These are phyloP conservation scores for Hemicordylus capensis DNA, from an alignment of 2,113 vertebrate genomes.

Conservation along the genomic window DNA sequence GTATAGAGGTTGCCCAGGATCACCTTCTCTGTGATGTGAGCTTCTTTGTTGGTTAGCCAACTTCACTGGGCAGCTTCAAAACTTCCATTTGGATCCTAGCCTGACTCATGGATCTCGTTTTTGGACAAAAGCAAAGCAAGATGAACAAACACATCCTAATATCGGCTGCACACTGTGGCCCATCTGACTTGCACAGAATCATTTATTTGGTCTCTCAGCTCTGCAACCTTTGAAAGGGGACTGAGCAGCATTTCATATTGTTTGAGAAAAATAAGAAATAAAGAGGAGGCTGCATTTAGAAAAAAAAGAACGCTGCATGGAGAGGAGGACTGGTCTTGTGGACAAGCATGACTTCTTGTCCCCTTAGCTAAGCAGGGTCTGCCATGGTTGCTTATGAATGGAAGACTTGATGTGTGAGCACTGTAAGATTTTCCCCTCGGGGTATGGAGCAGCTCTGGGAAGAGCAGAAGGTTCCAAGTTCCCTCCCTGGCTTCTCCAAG, in stretches of 20 bases:
- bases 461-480: too few species aligned
- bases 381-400: too few species aligned
- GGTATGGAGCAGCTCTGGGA: too few species aligned
- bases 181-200: slow-evolving; percentile 55
- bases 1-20: too few species aligned
- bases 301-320: slow-evolving; percentile 16
- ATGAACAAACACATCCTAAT: slow-evolving; percentile 77
- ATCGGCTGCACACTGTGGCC: slow-evolving; percentile 67
- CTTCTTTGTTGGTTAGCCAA: background rate
- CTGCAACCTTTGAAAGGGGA: slow-evolving; percentile 45
- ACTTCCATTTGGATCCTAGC: slow-evolving; percentile 27
- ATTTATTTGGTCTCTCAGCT: slow-evolving; percentile 76
- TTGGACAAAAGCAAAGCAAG: slow-evolving; percentile 84
- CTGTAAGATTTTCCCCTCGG: too few species aligned
- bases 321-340: too few species aligned
- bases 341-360: too few species aligned
- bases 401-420: too few species aligned
- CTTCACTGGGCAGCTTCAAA: slow-evolving; percentile 13
- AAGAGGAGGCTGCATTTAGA: slow-evolving; percentile 27
- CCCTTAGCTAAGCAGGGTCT: too few species aligned
- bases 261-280: slow-evolving; percentile 65
- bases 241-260: slow-evolving; percentile 40
- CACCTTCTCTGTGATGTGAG: background rate
- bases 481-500: too few species aligned
- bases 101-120: slow-evolving; percentile 71